These are phyloP conservation scores for Drosophila pseudoananassae DNA, from an alignment of 1,140 invertebrate genomes.

Conservation along the genomic window DNA sequence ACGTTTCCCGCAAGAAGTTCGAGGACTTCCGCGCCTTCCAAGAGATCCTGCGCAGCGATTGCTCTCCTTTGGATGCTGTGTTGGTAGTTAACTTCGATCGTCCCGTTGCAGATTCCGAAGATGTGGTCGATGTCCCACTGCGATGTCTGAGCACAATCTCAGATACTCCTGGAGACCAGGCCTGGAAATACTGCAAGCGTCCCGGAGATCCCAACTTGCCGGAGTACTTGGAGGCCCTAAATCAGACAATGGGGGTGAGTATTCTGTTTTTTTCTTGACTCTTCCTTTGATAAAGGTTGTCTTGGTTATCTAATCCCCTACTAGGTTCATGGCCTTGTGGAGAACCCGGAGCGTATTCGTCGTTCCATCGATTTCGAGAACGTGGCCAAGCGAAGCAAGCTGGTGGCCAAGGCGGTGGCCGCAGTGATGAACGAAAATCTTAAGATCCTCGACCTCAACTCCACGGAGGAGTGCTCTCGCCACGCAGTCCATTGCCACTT, in stretches of 20 bases:
- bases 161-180: slow-evolving; percentile 11
- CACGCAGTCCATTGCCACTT: slow-evolving; percentile 84
- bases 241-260: slow-evolving; percentile 61
- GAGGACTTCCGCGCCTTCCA: slow-evolving; percentile 67
- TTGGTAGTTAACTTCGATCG: slow-evolving; percentile 77
- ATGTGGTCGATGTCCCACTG: slow-evolving; percentile 49
- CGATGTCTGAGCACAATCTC: slow-evolving; percentile 3
- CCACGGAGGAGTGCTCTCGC: slow-evolving; percentile 81
- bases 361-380: slow-evolving; percentile 75
- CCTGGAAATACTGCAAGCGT: slow-evolving; percentile 69
- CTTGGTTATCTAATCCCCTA: neutral
- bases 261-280: no score
- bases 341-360: slow-evolving; percentile 63
- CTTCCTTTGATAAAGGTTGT: no score
- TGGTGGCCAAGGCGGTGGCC: slow-evolving; percentile 67
- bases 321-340: slow-evolving; percentile 58
- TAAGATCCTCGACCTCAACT: slow-evolving; percentile 64
- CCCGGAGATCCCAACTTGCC: slow-evolving; percentile 61
- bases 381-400: slow-evolving; percentile 62
- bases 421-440: slow-evolving; percentile 53
- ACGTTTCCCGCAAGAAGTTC: slow-evolving; percentile 65
- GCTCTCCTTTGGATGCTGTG: slow-evolving; percentile 64
- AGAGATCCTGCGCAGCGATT: slow-evolving; percentile 59
- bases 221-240: slow-evolving; percentile 55
- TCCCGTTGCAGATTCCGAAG: neutral